These are phyloP conservation scores for Cyprinella venusta DNA, from an alignment of 2,797 vertebrate genomes.

Conservation along the genomic window DNA sequence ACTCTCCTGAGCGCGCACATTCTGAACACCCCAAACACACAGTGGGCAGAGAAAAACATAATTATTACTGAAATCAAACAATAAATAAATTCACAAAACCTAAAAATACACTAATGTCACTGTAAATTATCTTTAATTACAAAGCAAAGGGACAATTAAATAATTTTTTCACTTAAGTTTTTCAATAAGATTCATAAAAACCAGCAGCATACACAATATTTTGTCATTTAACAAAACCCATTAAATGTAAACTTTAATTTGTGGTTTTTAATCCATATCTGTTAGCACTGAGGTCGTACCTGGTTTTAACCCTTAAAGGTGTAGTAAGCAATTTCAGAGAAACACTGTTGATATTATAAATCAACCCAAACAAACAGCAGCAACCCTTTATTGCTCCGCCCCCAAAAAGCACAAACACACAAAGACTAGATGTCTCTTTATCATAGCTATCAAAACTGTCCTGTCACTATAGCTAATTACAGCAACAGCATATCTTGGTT, in stretches of 20 bases:
- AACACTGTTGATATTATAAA: not conserved
- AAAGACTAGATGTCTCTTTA: not conserved
- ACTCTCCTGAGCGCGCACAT: constrained; percentile 91
- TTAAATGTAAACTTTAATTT: not conserved
- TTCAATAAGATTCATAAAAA: not conserved
- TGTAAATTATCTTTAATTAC: not conserved
- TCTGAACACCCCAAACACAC: constrained; percentile 74
- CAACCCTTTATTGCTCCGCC: no score
- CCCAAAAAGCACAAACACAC: not conserved
- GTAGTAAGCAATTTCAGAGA: not conserved
- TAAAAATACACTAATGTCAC: not conserved
- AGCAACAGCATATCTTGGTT: not conserved
- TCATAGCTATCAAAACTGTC: not conserved
- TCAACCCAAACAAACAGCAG: not conserved
- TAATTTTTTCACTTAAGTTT: not conserved
- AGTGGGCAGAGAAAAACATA: not conserved
- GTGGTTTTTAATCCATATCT: not conserved
- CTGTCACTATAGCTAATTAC: not conserved
- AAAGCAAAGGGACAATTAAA: not conserved
- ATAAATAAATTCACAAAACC: not conserved
- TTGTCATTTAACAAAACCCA: not conserved
- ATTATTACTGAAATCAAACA: not conserved
- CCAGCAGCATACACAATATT: not conserved
- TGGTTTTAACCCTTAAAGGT: not conserved
- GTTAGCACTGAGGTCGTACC: not conserved